These are phyloP conservation scores for Tachina lurida DNA, from an alignment of 2,888 invertebrate species.

Conservation along the genomic window DNA sequence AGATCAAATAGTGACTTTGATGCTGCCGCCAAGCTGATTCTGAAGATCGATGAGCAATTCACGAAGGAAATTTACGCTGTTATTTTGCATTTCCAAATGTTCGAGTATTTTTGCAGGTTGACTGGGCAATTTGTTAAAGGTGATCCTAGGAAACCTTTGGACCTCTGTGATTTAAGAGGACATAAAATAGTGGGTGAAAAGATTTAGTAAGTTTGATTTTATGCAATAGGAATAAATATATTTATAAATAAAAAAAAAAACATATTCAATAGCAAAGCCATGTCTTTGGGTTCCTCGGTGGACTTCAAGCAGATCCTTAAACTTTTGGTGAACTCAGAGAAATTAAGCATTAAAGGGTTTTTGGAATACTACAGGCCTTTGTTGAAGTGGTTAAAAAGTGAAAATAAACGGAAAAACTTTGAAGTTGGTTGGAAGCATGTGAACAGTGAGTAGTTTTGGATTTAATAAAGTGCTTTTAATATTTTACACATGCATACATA, in stretches of 20 bases:
- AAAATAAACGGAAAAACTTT: constrained; percentile 87
- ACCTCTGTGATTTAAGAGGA: constrained; percentile 90
- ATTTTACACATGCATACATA: too few relatives aligned
- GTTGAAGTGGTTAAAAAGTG: constrained; percentile 87
- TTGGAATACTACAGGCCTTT: constrained; percentile 91
- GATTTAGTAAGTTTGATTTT: constrained; percentile 41
- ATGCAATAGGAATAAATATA: neutral
- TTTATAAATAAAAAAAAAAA: constrained; percentile 11
- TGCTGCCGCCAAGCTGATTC: constrained; percentile 89
- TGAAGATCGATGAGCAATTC: constrained; percentile 88
- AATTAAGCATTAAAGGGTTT: constrained; percentile 88
- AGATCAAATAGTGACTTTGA: constrained; percentile 88
- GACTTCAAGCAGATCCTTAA: constrained; percentile 92
- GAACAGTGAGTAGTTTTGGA: constrained; percentile 51
- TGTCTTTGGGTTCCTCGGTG: constrained; percentile 88
- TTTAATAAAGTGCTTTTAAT: too few relatives aligned
- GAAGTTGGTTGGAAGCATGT: constrained; percentile 85
- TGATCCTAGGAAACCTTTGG: constrained; percentile 87
- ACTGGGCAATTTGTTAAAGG: constrained; percentile 90
- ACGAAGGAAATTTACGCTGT: constrained; percentile 90
- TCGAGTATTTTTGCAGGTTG: constrained; percentile 87
- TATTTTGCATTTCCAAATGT: constrained; percentile 90
- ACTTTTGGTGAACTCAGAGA: constrained; percentile 87
- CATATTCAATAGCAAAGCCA: constrained; percentile 84
- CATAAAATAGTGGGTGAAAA: constrained; percentile 59